phyloP scores from a whole-genome alignment of 2,888 invertebrate genomes.

The Agonum fuliginosum region DNA sequence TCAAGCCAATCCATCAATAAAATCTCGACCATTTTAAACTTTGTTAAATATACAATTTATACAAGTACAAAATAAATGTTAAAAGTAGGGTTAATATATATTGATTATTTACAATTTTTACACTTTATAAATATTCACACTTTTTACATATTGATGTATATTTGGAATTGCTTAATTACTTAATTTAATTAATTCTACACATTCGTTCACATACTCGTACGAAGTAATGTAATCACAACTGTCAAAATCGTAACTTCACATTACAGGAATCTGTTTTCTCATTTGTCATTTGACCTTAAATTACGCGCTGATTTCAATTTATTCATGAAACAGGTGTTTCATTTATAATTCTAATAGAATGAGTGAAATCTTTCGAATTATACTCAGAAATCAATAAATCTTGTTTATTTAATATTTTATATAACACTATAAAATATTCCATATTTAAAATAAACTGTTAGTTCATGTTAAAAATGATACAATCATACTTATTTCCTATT shows the following conservation, averaged over 20 bases:
- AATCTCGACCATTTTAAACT: constrained; percentile 70
- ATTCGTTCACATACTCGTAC: constrained; percentile 19
- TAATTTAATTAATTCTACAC: constrained; percentile 47
- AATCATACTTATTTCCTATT: too few species aligned
- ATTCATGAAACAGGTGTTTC: not conserved
- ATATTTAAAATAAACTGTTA: too few species aligned
- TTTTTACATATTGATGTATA: constrained; percentile 46
- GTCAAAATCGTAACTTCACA: constrained; percentile 36
- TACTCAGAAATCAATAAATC: too few species aligned
- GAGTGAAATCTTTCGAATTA: too few species aligned
- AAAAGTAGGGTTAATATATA: constrained; percentile 56
- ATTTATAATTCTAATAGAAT: too few species aligned
- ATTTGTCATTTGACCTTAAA: constrained; percentile 44
- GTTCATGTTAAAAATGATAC: too few species aligned
- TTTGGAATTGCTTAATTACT: constrained; percentile 44
- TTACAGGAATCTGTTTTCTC: constrained; percentile 54
- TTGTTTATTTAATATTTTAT: too few species aligned
- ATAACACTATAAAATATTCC: too few species aligned
- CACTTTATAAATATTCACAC: constrained; percentile 25
- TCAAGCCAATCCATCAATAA: constrained; percentile 88
- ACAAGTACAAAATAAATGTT: constrained; percentile 51
- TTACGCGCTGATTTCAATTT: not conserved
- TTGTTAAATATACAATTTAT: constrained; percentile 6
- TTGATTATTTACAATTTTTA: constrained; percentile 60
- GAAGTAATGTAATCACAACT: constrained; percentile 47